phyloP scores from a whole-genome alignment of 2,797 vertebrate genomes.

The Labeo calbasu region DNA sequence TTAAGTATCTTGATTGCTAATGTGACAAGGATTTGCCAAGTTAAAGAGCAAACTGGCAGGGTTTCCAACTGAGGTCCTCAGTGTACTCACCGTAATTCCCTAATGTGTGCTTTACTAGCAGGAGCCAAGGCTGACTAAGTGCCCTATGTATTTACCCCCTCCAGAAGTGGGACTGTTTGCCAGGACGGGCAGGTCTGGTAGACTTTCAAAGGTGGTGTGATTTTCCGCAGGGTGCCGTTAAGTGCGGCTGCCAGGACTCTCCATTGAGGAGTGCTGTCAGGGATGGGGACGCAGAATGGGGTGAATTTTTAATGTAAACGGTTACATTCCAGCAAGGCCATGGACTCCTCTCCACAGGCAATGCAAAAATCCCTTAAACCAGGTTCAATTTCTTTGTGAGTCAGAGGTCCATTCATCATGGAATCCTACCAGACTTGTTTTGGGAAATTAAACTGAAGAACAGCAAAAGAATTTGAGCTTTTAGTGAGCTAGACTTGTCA shows the following conservation, averaged over 20 bases:
- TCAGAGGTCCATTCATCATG: not conserved
- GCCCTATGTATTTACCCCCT: slow-evolving; percentile 69
- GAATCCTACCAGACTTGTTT: slow-evolving; percentile 13
- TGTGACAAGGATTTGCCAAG: slow-evolving; percentile 67
- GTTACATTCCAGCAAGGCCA: slow-evolving; percentile 67
- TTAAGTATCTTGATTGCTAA: slow-evolving; percentile 53
- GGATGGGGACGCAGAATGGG: slow-evolving; percentile 59
- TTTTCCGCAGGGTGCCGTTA: slow-evolving; percentile 62
- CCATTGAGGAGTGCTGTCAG: slow-evolving; percentile 61
- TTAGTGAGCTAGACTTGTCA: not conserved
- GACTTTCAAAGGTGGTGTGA: slow-evolving; percentile 65
- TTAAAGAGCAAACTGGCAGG: slow-evolving; percentile 74
- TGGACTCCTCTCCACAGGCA: slow-evolving; percentile 41
- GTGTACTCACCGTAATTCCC: slow-evolving; percentile 60
- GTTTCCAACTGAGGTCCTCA: slow-evolving; percentile 69
- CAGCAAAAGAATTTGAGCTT: not conserved
- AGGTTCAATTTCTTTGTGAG: slow-evolving; percentile 58
- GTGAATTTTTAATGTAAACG: slow-evolving; percentile 67
- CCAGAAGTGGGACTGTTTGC: slow-evolving; percentile 64
- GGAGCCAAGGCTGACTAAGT: slow-evolving; percentile 56
- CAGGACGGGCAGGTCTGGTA: slow-evolving; percentile 51
- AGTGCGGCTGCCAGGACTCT: slow-evolving; percentile 68
- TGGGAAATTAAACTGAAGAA: slow-evolving; percentile 5
- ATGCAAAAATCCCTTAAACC: slow-evolving; percentile 59
- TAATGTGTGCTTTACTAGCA: slow-evolving; percentile 70